These are phyloP conservation scores for Aythya baeri DNA, from an alignment of 2,113 vertebrate species.

Conservation along the genomic window DNA sequence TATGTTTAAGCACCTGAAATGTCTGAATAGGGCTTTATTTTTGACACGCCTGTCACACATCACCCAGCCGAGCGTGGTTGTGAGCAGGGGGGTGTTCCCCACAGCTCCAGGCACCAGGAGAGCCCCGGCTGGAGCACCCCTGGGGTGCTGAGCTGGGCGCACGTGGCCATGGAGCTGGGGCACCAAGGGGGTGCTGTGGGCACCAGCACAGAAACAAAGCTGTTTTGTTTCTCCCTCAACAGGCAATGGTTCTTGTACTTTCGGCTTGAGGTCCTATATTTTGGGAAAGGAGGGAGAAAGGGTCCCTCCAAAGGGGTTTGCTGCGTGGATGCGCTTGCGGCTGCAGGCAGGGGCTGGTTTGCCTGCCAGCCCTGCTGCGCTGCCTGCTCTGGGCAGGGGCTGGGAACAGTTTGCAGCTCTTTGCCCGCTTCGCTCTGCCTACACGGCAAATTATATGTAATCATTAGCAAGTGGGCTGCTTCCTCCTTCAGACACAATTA, in stretches of 20 bases:
- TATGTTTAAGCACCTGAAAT: neutral
- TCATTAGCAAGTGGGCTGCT: slow-evolving; percentile 49
- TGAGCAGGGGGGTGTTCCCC: neutral
- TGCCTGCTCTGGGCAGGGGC: neutral
- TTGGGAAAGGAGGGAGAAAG: neutral
- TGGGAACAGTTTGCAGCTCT: slow-evolving; percentile 5
- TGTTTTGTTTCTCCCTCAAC: neutral
- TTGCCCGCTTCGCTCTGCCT: neutral
- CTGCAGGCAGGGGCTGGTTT: neutral
- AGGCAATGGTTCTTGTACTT: neutral
- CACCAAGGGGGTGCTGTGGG: too few species aligned
- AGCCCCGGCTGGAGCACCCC: neutral
- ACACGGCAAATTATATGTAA: slow-evolving; percentile 12
- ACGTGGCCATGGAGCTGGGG: fast-evolving
- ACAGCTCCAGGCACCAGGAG: neutral
- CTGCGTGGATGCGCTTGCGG: neutral
- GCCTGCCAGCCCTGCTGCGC: neutral
- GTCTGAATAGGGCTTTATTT: neutral
- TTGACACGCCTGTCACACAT: neutral
- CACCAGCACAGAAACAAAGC: neutral
- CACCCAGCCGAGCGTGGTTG: neutral
- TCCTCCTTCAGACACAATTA: slow-evolving; percentile 62
- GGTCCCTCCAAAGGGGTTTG: neutral
- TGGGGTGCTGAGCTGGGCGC: neutral
- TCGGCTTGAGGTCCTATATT: neutral